phyloP scores from a whole-genome alignment of 2,888 invertebrate species.

The Automeris io region DNA sequence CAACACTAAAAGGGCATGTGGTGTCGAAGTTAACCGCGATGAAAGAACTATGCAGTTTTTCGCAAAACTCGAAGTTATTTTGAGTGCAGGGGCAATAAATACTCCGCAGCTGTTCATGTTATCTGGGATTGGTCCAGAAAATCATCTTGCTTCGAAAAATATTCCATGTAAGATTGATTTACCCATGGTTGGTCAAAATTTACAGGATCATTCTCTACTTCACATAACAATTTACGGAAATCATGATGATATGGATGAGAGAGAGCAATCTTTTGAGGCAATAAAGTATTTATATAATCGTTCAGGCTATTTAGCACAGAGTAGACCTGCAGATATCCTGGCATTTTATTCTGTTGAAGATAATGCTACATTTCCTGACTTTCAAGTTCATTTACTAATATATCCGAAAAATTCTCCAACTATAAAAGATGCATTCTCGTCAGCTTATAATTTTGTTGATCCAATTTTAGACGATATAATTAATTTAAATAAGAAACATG shows the following conservation, averaged over 20 bases:
- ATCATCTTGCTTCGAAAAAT: conserved; percentile 4
- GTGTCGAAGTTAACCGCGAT: conserved; percentile 41
- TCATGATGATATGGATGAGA: conserved; percentile 22
- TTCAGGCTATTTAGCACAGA: conserved; percentile 66
- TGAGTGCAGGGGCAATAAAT: conserved; percentile 61
- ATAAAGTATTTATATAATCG: conserved; percentile 67
- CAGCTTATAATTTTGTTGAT: conserved; percentile 36
- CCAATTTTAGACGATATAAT: conserved; percentile 27
- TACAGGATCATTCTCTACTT: conserved; percentile 67
- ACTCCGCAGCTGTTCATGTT: conserved; percentile 56
- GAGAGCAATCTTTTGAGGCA: conserved; percentile 36
- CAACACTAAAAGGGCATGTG: conserved; percentile 42
- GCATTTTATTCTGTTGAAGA: conserved; percentile 33
- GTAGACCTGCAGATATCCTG: conserved; percentile 72
- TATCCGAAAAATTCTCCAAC: conserved; percentile 36
- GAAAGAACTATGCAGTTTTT: conserved; percentile 16
- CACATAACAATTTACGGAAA: conserved; percentile 47
- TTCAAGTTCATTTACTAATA: conserved; percentile 30
- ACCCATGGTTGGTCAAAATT: conserved; percentile 66
- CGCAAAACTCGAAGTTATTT: conserved; percentile 54
- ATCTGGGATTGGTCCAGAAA: conserved; percentile 52
- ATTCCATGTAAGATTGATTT: conserved; percentile 41
- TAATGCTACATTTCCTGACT: conserved; percentile 39
- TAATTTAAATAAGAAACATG: conserved; percentile 30
- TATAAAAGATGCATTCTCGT: neutral